Evolutionary conservation across 2,797 vertebrate genomes (phyloP).

Genomic region (Bradypus variegatus): DNA sequence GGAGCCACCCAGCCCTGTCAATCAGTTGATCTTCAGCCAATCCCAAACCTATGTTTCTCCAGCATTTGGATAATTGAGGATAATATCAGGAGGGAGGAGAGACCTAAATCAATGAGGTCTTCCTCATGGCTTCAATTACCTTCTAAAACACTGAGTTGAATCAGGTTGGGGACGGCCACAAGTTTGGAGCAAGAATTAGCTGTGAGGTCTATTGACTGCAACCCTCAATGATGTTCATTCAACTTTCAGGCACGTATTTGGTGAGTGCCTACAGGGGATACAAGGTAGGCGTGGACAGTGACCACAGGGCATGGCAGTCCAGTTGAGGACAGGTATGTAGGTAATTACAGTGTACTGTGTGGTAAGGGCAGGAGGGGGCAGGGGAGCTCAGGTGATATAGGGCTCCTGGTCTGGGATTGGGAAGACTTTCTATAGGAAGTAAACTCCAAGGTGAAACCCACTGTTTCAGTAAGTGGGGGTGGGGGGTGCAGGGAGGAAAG

Average conservation of each 20-base stretch:
- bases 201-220: neutral
- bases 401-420: neutral
- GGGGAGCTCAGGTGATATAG: neutral
- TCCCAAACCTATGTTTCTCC: neutral
- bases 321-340: neutral
- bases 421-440: neutral
- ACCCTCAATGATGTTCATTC: neutral
- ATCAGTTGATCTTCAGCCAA: neutral
- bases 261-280: neutral
- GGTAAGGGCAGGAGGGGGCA: neutral
- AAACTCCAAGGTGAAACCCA: neutral
- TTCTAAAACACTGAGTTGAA: neutral
- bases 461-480: neutral
- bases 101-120: constrained; percentile 9
- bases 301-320: neutral
- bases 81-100: constrained; percentile 10
- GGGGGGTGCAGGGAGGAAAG: neutral
- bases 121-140: neutral
- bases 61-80: neutral
- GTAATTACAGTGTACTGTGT: neutral
- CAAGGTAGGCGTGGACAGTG: neutral
- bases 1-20: neutral
- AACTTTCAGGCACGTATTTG: neutral
- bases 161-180: neutral
- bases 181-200: neutral